phyloP scores from a whole-genome alignment of 1,140 invertebrate species.

The Mizuhopecten yessoensis region DNA sequence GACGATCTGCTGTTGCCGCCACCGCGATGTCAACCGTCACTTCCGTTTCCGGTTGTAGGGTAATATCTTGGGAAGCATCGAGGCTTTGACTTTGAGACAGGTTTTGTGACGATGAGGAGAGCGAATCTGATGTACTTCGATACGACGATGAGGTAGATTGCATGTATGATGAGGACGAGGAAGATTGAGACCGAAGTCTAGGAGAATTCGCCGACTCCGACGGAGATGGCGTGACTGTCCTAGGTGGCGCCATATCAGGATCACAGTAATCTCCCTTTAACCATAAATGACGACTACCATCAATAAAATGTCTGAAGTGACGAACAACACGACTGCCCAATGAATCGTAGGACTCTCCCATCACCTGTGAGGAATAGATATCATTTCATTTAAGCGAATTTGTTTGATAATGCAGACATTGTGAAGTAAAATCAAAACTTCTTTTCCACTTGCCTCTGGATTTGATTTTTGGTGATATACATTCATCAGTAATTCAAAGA shows the following conservation, averaged over 20 bases:
- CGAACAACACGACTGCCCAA: conserved; percentile 80
- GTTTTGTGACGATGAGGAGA: conserved; percentile 30
- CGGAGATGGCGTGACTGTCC: neutral
- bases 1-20: neutral
- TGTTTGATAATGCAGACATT: too few species aligned
- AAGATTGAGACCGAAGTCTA: neutral
- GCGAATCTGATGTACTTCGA: conserved; percentile 14
- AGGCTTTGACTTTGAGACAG: conserved; percentile 1
- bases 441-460: too few species aligned
- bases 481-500: too few species aligned
- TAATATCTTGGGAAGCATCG: neutral
- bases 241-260: conserved; percentile 53
- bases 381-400: neutral
- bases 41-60: conserved; percentile 21
- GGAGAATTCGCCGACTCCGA: neutral
- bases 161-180: neutral
- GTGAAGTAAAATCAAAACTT: too few species aligned
- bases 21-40: neutral
- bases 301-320: conserved; percentile 80
- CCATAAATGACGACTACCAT: conserved; percentile 77
- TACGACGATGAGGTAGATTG: conserved; percentile 10
- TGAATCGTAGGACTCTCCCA: conserved; percentile 80
- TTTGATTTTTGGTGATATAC: too few species aligned
- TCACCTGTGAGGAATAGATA: conserved; percentile 73
- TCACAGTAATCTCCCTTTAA: conserved; percentile 76